Evolutionary conservation across 2,888 invertebrate species (phyloP).

Genomic region (Apodemia duryi): DNA sequence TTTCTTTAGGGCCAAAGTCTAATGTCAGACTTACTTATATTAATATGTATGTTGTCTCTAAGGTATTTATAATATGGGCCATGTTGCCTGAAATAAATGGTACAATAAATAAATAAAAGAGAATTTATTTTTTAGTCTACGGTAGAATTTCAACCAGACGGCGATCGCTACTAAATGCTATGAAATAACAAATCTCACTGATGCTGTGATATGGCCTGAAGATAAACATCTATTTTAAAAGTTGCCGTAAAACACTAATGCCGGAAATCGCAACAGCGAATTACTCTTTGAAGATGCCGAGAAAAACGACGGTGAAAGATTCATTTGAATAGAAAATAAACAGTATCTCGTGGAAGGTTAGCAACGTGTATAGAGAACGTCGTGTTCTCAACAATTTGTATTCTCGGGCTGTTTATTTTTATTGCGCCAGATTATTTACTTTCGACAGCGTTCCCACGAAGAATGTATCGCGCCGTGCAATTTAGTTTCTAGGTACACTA

Average conservation of each 20-base stretch:
- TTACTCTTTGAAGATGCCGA: background rate
- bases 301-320: background rate
- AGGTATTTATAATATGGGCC: too few species aligned
- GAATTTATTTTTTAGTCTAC: too few species aligned
- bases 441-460: background rate
- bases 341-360: background rate
- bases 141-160: too few species aligned
- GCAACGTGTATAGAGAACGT: background rate
- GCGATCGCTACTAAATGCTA: too few species aligned
- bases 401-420: background rate
- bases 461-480: slow-evolving; percentile 6
- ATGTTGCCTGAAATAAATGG: too few species aligned
- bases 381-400: background rate
- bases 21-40: too few species aligned
- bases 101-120: too few species aligned
- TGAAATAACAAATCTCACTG: too few species aligned
- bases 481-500: background rate
- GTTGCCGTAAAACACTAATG: background rate
- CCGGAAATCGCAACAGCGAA: background rate
- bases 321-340: background rate
- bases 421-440: slow-evolving; percentile 7
- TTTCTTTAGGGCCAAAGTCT: too few species aligned
- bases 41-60: too few species aligned
- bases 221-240: background rate
- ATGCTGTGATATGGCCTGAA: background rate